A percentile compares a stretch with the other conserved stretches of the same genome.
Evolutionary conservation across 2,797 vertebrate genomes (phyloP).

Genomic region (Eleutherodactylus coqui): DNA sequence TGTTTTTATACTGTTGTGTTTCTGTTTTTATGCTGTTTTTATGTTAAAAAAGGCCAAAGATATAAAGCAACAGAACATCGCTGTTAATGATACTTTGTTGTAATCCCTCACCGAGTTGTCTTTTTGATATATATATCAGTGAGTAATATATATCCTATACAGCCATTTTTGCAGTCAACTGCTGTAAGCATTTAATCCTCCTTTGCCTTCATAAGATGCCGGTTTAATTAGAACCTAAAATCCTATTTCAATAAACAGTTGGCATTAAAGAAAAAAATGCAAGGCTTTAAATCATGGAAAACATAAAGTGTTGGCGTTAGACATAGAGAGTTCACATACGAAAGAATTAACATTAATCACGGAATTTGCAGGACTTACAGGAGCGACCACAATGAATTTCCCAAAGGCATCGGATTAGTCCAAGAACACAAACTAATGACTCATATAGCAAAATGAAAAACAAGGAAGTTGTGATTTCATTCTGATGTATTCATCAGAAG

Average conservation of each 20-base stretch:
- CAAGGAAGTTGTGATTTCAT: constrained; percentile 44
- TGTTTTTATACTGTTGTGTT: too few species aligned
- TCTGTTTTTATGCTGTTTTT: neutral
- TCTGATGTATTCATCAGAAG: constrained; percentile 13
- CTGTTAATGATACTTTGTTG: neutral
- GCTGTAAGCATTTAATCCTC: constrained; percentile 46
- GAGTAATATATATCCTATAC: constrained; percentile 37
- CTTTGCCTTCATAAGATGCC: constrained; percentile 19
- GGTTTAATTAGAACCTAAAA: constrained; percentile 56
- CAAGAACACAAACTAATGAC: constrained; percentile 54
- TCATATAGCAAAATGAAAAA: constrained; percentile 34
- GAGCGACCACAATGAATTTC: constrained; percentile 50
- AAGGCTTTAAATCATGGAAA: constrained; percentile 47
- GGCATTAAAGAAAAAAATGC: constrained; percentile 12
- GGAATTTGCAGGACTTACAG: constrained; percentile 51
- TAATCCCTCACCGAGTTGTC: neutral
- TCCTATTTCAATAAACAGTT: constrained; percentile 49
- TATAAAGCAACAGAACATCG: neutral
- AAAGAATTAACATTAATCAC: constrained; percentile 55
- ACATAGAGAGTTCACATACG: constrained; percentile 47
- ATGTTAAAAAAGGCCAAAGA: neutral
- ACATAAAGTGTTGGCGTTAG: constrained; percentile 47
- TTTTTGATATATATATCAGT: constrained; percentile 36
- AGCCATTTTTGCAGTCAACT: constrained; percentile 35
- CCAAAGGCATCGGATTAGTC: constrained; percentile 52